phyloP scores from a whole-genome alignment of 2,113 vertebrate species.

The Oreochromis tanganicae region DNA sequence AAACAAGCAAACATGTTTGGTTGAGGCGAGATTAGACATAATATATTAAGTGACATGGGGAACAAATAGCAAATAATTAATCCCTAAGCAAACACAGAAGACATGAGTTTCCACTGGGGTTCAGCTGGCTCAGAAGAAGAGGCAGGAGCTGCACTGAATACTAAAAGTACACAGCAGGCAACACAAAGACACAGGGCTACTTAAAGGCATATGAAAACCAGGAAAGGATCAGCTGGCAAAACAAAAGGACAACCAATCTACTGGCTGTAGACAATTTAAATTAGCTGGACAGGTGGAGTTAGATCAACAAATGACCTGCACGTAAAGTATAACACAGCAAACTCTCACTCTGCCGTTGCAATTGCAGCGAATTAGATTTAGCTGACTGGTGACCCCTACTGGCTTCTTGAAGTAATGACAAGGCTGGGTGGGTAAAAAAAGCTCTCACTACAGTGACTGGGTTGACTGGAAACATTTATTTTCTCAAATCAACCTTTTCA shows the following conservation, averaged over 20 bases:
- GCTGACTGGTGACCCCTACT: slow-evolving; percentile 69
- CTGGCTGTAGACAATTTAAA: background rate
- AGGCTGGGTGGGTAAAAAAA: background rate
- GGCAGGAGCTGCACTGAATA: background rate
- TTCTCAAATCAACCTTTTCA: background rate
- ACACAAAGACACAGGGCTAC: background rate
- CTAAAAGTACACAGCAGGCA: background rate
- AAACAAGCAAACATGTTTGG: slow-evolving; percentile 10
- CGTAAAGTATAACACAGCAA: background rate
- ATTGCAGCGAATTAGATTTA: background rate
- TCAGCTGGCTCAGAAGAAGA: background rate
- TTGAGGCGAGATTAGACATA: background rate
- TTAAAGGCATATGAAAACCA: background rate
- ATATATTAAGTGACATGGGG: background rate
- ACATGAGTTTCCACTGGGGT: background rate
- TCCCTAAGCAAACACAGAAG: background rate
- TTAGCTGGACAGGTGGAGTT: background rate
- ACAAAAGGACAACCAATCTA: background rate
- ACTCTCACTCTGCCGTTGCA: background rate
- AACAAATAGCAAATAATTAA: slow-evolving; percentile 26
- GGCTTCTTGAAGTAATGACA: slow-evolving; percentile 19
- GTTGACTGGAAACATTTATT: background rate
- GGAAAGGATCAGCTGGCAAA: slow-evolving; percentile 2
- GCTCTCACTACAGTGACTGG: background rate
- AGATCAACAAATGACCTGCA: background rate